Evolutionary conservation across 2,113 vertebrate genomes (phyloP).

Genomic region (Psilopogon haemacephalus): DNA sequence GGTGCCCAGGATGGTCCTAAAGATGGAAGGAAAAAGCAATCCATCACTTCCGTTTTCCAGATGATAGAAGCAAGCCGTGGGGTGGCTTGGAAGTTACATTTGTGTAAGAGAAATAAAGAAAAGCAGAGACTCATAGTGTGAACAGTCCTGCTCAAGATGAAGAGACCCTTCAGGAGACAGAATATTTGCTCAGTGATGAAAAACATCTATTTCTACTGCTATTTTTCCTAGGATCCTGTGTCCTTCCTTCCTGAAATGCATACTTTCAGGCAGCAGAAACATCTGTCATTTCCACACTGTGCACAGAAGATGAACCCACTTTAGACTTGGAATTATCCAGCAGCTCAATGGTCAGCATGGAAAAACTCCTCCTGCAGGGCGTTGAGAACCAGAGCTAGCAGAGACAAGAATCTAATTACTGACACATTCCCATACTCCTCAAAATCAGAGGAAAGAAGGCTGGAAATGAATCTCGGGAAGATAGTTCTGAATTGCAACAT

Average conservation of each 20-base stretch:
- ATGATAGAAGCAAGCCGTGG: background rate
- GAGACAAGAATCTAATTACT: background rate
- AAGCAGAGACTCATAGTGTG: background rate
- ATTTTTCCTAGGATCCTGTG: background rate
- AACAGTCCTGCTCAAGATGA: background rate
- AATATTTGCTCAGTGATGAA: background rate
- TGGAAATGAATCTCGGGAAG: background rate
- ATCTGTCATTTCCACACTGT: background rate
- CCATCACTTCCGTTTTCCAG: background rate
- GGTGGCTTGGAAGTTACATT: background rate
- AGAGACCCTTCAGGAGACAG: background rate
- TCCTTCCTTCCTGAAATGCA: background rate
- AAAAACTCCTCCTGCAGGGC: background rate
- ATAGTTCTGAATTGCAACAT: background rate
- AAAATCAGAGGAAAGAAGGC: background rate
- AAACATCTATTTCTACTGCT: background rate
- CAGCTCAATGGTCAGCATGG: background rate
- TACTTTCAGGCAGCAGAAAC: background rate
- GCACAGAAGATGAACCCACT: background rate
- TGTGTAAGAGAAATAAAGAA: background rate
- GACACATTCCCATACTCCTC: background rate
- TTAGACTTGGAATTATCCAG: background rate
- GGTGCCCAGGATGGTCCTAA: background rate
- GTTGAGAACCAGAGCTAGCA: background rate
- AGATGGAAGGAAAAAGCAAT: background rate